Evolutionary conservation across 2,113 vertebrate genomes (phyloP).

Genomic region (Calidris pygmaea): DNA sequence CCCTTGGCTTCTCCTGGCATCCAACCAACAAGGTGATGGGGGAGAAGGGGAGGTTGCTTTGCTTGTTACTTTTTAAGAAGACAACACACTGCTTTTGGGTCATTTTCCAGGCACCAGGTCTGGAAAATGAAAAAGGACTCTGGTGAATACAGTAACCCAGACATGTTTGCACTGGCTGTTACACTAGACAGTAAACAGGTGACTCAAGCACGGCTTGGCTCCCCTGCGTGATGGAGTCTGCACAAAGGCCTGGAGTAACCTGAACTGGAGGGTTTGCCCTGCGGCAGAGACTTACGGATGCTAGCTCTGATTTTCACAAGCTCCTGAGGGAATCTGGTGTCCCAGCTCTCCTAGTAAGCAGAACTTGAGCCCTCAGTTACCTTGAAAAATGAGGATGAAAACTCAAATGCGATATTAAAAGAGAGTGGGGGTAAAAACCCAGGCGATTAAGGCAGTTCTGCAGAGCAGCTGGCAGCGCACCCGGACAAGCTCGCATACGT

Average conservation of each 20-base stretch:
- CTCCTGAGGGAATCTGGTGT: background rate
- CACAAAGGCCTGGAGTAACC: constrained; percentile 54
- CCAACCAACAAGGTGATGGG: background rate
- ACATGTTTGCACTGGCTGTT: constrained; percentile 66
- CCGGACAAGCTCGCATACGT: background rate
- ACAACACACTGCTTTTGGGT: constrained; percentile 54
- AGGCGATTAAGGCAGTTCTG: background rate
- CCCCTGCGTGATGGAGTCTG: constrained; percentile 15
- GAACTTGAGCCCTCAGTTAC: background rate
- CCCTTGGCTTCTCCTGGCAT: background rate
- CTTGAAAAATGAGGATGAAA: background rate
- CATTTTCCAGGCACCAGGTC: constrained; percentile 47
- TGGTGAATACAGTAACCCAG: constrained; percentile 48
- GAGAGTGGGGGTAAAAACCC: background rate
- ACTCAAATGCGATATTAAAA: background rate
- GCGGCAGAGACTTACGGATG: background rate
- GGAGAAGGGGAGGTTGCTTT: background rate
- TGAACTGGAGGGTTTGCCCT: constrained; percentile 25
- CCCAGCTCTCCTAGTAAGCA: background rate
- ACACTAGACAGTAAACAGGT: constrained; percentile 61
- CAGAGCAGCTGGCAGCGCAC: constrained; percentile 34
- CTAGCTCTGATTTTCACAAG: constrained; percentile 1
- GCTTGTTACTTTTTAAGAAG: constrained; percentile 35
- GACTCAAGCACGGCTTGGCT: constrained; percentile 63
- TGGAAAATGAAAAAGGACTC: constrained; percentile 48